Percentiles rank a stretch among this genome's conserved stretches.
Conservation (phyloP, 2,113 vertebrate species). For the Strix uralensis region DNA sequence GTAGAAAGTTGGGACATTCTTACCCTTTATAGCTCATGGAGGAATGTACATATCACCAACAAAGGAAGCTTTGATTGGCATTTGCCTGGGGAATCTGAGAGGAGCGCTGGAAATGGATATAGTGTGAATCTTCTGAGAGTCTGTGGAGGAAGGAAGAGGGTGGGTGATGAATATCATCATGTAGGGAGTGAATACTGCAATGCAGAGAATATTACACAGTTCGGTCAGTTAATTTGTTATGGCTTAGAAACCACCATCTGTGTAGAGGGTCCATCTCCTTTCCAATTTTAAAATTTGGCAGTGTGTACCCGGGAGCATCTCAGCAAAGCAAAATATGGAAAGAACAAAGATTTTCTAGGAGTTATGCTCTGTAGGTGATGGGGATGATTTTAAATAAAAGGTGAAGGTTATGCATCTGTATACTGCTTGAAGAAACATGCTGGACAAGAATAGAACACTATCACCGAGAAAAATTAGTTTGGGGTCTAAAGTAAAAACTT, state of each 20-base stretch:
- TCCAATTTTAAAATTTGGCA: neutral
- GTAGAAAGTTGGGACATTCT: constrained; percentile 57
- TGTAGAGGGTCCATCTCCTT: neutral
- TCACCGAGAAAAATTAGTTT: neutral
- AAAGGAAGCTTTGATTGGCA: constrained; percentile 60
- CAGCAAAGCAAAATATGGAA: neutral
- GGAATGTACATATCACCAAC: constrained; percentile 40
- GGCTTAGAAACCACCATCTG: neutral
- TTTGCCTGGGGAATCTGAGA: constrained; percentile 50
- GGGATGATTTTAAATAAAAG: neutral
- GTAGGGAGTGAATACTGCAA: neutral
- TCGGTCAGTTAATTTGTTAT: neutral
- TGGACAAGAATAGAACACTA: neutral
- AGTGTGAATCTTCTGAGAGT: constrained; percentile 63
- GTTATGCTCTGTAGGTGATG: neutral
- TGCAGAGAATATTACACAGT: neutral
- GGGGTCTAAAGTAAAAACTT: neutral
- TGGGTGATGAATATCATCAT: constrained; percentile 14
- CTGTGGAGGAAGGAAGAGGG: constrained; percentile 61
- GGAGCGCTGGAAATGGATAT: constrained; percentile 41
- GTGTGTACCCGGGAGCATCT: neutral
- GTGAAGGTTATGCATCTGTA: neutral
- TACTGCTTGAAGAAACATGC: neutral
- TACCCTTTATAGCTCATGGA: constrained; percentile 54
- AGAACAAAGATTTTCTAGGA: neutral